phyloP scores from a whole-genome alignment of 2,888 invertebrate species.

The Luperina nickerlii region DNA sequence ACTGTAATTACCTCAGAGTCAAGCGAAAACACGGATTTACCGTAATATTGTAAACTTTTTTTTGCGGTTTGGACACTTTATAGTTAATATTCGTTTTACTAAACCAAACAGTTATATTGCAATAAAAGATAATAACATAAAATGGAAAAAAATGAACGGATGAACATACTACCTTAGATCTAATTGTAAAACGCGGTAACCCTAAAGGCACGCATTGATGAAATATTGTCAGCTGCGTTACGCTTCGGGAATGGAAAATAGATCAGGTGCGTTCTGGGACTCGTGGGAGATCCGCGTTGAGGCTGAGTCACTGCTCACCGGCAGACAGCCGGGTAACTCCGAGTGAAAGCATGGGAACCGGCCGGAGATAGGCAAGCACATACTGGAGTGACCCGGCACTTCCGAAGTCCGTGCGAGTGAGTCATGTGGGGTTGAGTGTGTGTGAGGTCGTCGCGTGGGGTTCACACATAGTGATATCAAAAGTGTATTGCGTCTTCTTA shows the following conservation, averaged over 20 bases:
- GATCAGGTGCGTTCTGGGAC: conserved; percentile 46
- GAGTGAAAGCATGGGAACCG: conserved; percentile 42
- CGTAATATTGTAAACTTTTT: background rate
- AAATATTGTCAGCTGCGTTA: conserved; percentile 56
- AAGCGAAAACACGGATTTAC: conserved; percentile 11
- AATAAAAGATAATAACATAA: background rate
- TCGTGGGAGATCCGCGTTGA: conserved; percentile 69
- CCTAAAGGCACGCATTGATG: conserved; percentile 55
- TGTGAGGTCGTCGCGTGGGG: background rate
- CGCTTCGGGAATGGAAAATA: conserved; percentile 66
- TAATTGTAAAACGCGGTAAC: conserved; percentile 30
- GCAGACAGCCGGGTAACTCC: conserved; percentile 23
- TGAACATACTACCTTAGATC: background rate
- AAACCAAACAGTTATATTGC: background rate
- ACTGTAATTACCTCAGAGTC: background rate
- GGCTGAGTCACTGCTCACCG: conserved; percentile 52
- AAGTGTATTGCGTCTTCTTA: background rate
- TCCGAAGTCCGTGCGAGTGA: conserved; percentile 23
- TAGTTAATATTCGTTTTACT: background rate
- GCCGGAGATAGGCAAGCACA: conserved; percentile 8
- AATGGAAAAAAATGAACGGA: too few species aligned
- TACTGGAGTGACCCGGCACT: conserved; percentile 9
- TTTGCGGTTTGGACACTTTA: background rate
- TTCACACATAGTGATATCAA: background rate
- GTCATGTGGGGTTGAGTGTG: background rate